Conservation (phyloP, 1,140 invertebrate genomes). For the Mylabris phalerata region DNA sequence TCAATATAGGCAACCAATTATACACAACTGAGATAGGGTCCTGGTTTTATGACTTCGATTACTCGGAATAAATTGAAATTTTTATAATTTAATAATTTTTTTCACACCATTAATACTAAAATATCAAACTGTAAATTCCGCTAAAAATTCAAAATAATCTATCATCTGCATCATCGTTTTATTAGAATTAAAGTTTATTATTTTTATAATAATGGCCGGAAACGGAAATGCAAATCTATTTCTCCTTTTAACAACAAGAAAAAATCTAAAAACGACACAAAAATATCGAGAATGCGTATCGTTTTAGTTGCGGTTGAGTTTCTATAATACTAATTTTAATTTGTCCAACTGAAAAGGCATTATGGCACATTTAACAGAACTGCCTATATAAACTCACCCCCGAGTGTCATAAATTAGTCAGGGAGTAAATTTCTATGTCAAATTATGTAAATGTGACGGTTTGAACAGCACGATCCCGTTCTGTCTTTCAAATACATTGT, state of each 20-base stretch:
- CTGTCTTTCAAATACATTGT: not conserved
- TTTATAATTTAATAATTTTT: no score
- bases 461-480: conserved; percentile 18
- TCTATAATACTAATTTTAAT: conserved; percentile 24
- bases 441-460: conserved; percentile 40
- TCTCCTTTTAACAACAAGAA: not conserved
- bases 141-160: no score
- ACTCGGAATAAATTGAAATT: no score
- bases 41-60: no score
- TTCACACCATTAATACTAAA: no score
- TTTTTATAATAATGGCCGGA: conserved; percentile 2
- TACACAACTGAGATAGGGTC: no score
- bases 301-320: conserved; percentile 9
- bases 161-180: no score
- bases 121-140: no score
- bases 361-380: conserved; percentile 32
- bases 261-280: no score
- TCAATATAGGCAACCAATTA: no score
- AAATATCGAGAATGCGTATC: not conserved
- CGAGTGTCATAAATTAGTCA: conserved; percentile 39
- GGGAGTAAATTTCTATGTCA: conserved; percentile 41
- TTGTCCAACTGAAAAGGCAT: conserved; percentile 25
- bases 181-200: no score
- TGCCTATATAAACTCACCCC: conserved; percentile 38
- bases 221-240: conserved; percentile 13